Base-by-base conservation (phyloP, 2,113 vertebrate species). In the Lasiurus borealis region DNA sequence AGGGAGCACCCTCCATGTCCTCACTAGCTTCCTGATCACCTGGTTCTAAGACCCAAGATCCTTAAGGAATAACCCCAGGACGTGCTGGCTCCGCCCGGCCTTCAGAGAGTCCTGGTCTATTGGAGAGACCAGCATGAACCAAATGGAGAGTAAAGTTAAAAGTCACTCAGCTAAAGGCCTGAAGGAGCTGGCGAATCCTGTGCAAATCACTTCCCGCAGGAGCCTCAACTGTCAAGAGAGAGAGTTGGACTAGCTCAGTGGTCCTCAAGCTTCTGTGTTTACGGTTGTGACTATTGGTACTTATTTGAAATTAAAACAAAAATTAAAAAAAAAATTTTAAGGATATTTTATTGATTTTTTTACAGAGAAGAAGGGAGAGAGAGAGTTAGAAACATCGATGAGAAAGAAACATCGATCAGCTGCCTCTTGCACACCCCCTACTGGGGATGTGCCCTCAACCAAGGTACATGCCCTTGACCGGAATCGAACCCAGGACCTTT, bases 251-350 rank as follows among this genome's bases (percentile, higher is more conserved):
- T 9, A 27, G 6, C 27, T 16, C 15, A 69, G 54, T 25, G 54
- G 1, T 57, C 50, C 64, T 88, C 57, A 29, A 73, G 5, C 23
- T 86, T 94, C 78, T 84, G 40, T 86, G 54, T 88, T 12, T 44
- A 16, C 29, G 62, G 2, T 83, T 89, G 27, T 71, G 40, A 57
- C 3, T n/a, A 57, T 4, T 48, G 78, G 46, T 46, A 46, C 57
- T 81, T 76, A 72, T 86, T 95, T 64, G 59, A 78, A 68, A 90
- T 23, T 21, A 66, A 87, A 87, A n/a, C n/a, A n/a, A n/a, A n/a
- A n/a, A n/a, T n/a, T n/a, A n/a, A n/a, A 48, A 25, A 85, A 64
- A 73, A 54, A 29, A 25, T 40, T 40, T 40, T 40, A 40, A 40
- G 40, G 3, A 5, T 40, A 40, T 40, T 40, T 40, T 40, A 40